Conservation (phyloP, 1,140 invertebrate genomes). For the Teleogryllus occipitalis region DNA sequence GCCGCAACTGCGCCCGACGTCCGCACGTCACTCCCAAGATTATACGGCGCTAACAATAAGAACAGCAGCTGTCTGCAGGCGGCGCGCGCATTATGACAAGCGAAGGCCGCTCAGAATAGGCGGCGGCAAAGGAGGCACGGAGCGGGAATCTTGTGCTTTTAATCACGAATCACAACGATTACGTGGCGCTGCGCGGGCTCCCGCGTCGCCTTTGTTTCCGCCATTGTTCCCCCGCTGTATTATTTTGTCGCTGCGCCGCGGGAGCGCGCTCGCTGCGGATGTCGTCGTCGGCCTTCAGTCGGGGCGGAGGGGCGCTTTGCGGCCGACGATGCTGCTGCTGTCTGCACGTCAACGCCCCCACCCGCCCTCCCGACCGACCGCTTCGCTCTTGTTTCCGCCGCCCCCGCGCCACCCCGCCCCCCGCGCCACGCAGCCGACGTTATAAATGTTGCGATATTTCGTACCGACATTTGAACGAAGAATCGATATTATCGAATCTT, state of each 20-base stretch:
- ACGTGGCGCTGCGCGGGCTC: background rate
- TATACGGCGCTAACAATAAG: background rate
- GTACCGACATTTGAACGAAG: no score
- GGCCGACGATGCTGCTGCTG: no score
- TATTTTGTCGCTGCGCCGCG: background rate
- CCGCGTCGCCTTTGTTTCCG: background rate
- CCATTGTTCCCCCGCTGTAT: background rate
- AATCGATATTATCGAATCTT: no score
- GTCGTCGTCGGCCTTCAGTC: background rate
- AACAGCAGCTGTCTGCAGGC: background rate
- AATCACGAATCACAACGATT: conserved; percentile 4
- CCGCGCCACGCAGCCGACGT: no score
- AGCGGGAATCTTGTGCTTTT: background rate
- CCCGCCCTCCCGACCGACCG: no score
- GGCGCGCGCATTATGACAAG: background rate
- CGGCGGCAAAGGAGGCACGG: no score
- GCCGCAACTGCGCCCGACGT: background rate
- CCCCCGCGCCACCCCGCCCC: no score
- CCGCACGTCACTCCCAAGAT: background rate
- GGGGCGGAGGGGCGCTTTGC: no score
- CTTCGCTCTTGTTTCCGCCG: no score
- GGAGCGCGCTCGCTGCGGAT: background rate
- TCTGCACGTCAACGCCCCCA: no score
- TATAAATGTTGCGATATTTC: no score
- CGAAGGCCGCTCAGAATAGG: background rate